A percentile compares a stretch with the other conserved stretches of the same genome.
Conservation (phyloP, 2,797 vertebrate species). For the Sebastes goodei region DNA sequence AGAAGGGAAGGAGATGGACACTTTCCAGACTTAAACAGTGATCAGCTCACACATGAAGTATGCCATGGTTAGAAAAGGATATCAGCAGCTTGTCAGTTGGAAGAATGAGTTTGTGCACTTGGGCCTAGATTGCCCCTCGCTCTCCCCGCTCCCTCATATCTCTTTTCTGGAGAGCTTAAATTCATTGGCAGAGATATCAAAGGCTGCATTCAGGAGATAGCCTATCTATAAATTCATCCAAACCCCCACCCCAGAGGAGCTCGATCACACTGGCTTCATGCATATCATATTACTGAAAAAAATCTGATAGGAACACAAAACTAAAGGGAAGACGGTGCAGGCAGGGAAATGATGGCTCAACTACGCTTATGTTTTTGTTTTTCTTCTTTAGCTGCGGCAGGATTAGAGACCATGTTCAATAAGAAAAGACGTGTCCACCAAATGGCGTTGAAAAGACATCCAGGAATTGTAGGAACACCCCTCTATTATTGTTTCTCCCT, state of each 20-base stretch:
- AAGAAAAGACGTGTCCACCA: background rate
- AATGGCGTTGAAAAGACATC: background rate
- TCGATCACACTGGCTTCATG: conserved; percentile 42
- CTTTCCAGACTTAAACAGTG: background rate
- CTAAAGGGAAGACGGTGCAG: background rate
- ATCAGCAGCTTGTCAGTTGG: conserved; percentile 50
- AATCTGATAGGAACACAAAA: conserved; percentile 41
- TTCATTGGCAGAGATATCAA: conserved; percentile 58
- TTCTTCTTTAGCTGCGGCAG: background rate
- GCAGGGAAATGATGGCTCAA: background rate
- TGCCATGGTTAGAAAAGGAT: conserved; percentile 11
- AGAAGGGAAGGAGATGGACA: background rate
- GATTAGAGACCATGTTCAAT: background rate
- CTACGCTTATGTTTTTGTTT: background rate
- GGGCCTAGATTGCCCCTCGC: conserved; percentile 29
- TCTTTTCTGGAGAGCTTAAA: conserved; percentile 53
- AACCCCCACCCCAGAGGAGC: conserved; percentile 4
- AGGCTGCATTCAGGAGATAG: conserved; percentile 68
- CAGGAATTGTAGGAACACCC: conserved; percentile 22
- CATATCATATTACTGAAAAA: conserved; percentile 50
- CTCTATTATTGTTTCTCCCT: conserved; percentile 17
- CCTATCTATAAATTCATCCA: conserved; percentile 62
- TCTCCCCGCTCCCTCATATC: conserved; percentile 24
- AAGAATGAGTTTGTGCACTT: conserved; percentile 45
- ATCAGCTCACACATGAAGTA: conserved; percentile 22